Percentiles rank a stretch among this genome's conserved stretches.
Evolutionary conservation across 2,113 vertebrate species (phyloP).

Genomic region (Mungos mungo): DNA sequence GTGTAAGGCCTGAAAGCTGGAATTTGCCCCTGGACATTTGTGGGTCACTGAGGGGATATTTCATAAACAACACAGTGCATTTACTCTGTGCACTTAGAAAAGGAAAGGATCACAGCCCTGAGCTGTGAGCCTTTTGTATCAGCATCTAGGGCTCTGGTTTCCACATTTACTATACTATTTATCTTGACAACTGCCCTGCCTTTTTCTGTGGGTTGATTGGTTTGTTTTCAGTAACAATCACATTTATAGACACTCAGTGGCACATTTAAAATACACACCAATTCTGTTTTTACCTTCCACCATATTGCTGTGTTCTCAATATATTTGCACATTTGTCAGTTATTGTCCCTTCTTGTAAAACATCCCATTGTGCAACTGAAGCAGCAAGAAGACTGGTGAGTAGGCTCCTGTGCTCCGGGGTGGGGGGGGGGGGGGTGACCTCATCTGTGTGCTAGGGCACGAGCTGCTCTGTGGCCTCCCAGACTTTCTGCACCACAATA

Average conservation of each 20-base stretch:
- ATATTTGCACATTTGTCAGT: not conserved
- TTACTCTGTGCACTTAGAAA: not conserved
- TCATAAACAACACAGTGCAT: not conserved
- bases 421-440: not conserved
- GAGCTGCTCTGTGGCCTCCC: not conserved
- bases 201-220: not conserved
- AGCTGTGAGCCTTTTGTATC: not conserved
- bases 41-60: not conserved
- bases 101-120: accelerated
- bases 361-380: not conserved
- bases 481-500: too few species aligned
- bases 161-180: not conserved
- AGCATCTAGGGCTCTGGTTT: not conserved
- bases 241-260: not conserved
- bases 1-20: not conserved
- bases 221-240: not conserved
- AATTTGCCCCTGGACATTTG: not conserved
- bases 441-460: accelerated
- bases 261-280: not conserved
- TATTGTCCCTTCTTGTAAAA: not conserved
- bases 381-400: not conserved
- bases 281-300: not conserved
- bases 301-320: not conserved
- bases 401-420: not conserved
- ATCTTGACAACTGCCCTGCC: not conserved